Evolutionary conservation across 2,888 invertebrate species (phyloP), one percentile per base, ranked within the genome.

Genomic region (Leptinotarsa juncta): DNA sequence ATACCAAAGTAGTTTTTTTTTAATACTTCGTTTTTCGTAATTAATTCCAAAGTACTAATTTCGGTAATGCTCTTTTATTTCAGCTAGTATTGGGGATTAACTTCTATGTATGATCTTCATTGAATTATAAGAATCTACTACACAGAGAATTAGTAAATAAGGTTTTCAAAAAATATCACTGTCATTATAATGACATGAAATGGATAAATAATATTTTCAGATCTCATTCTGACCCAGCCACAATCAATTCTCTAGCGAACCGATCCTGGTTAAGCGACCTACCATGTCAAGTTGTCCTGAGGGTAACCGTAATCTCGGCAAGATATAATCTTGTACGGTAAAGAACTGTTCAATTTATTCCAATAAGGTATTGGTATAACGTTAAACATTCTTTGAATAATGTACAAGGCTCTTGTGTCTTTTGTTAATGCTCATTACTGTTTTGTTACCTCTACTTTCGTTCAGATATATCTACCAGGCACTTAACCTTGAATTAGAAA

Each of bases 301-400:
- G 69, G 73, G 69, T 73, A 68, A 62, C 70, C 67, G 70, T 60
- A 74, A 70, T 74, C 67, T 71, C 62, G 48, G 23, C 70, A n/a
- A 66, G 71, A 74, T 74, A 71, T 51, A 18, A 74, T 73, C 62
- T 74, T 26, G 62, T 67, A 71, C 62, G 60, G 62, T 49, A 15
- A 53, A 74, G 23, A 69, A 67, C 75, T 70, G 70, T 75, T 75
- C 72, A 72, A 72, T 72, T 75, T 75, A 72, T 75, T 72, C 75
- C 75, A 60, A 75, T 71, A 74, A 68, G 65, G 74, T 62, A 75
- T 75, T 70, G 70, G 49, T 76, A 71, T 71, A 71, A 67, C 74
- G 74, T 73, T 71, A 74, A 67, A 74, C 76, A 76, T 76, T 76
- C 76, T 72, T 72, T 74, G 76, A 74, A 76, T 76, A 76, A 74